Conservation (phyloP, 2,888 invertebrate species). For the Drosophila parthenogenetica region DNA sequence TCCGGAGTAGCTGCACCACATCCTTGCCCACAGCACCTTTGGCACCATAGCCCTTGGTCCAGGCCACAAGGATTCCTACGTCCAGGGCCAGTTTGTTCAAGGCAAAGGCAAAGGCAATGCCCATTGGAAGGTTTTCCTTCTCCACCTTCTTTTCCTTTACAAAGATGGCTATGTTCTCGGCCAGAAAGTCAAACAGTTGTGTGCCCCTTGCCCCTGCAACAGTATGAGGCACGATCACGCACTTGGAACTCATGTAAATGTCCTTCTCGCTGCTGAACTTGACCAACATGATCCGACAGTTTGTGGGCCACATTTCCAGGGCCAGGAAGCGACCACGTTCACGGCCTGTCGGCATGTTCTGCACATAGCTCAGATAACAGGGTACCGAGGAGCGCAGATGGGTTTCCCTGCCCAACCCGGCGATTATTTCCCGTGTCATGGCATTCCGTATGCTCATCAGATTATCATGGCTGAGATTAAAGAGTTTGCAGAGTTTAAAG, state of each 20-base stretch:
- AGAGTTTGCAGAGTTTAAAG: constrained; percentile 81
- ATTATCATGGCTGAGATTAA: constrained; percentile 91
- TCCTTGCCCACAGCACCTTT: constrained; percentile 94
- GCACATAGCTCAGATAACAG: constrained; percentile 97
- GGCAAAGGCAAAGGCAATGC: constrained; percentile 98
- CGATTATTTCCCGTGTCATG: constrained; percentile 90
- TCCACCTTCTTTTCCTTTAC: constrained; percentile 91
- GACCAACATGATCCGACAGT: constrained; percentile 97
- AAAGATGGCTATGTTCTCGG: constrained; percentile 94
- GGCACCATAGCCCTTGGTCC: constrained; percentile 98
- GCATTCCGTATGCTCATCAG: constrained; percentile 90
- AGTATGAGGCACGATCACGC: constrained; percentile 95
- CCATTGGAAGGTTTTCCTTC: constrained; percentile 91
- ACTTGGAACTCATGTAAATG: constrained; percentile 97
- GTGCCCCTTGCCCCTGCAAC: constrained; percentile 95
- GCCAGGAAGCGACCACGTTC: constrained; percentile 97
- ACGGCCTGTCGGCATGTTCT: constrained; percentile 95
- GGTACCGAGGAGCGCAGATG: constrained; percentile 92
- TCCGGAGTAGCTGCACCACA: constrained; percentile 93
- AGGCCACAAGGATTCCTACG: constrained; percentile 92
- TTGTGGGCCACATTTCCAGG: constrained; percentile 98
- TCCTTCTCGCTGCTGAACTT: constrained; percentile 90
- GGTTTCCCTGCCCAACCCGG: constrained; percentile 91
- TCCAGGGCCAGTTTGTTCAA: constrained; percentile 93
- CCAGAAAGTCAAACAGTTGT: constrained; percentile 96